phyloP scores from a whole-genome alignment of 2,797 vertebrate species.

The Sebastes hopkinsi region DNA sequence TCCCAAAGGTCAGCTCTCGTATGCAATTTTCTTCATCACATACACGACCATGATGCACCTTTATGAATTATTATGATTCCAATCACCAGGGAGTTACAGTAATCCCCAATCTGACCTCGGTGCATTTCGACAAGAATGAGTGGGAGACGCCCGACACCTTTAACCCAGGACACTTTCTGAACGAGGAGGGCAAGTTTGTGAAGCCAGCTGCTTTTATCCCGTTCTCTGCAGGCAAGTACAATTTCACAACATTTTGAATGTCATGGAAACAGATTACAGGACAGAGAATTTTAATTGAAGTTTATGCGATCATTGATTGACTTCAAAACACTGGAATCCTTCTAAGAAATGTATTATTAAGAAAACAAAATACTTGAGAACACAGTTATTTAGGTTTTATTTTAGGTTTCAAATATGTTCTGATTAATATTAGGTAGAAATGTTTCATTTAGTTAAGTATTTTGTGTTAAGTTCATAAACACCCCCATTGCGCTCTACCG shows the following conservation, averaged over 20 bases:
- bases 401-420: background rate
- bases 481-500: background rate
- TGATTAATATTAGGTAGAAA: background rate
- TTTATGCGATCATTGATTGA: background rate
- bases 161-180: conserved; percentile 87
- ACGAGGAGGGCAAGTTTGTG: conserved; percentile 82
- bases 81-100: conserved; percentile 69
- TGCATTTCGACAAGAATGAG: conserved; percentile 80
- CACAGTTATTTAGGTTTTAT: background rate
- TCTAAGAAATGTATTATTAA: background rate
- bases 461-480: background rate
- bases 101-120: conserved; percentile 73
- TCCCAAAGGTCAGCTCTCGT: conserved; percentile 47
- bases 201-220: conserved; percentile 82
- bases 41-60: background rate
- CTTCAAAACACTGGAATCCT: background rate
- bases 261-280: background rate
- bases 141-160: conserved; percentile 85
- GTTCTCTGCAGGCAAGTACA: conserved; percentile 69
- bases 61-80: background rate
- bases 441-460: background rate
- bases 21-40: background rate
- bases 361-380: background rate
- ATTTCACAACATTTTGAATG: rapidly evolving
- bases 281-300: background rate